phyloP scores from a whole-genome alignment of 2,113 vertebrate species.

The Campylomormyrus numenius region DNA sequence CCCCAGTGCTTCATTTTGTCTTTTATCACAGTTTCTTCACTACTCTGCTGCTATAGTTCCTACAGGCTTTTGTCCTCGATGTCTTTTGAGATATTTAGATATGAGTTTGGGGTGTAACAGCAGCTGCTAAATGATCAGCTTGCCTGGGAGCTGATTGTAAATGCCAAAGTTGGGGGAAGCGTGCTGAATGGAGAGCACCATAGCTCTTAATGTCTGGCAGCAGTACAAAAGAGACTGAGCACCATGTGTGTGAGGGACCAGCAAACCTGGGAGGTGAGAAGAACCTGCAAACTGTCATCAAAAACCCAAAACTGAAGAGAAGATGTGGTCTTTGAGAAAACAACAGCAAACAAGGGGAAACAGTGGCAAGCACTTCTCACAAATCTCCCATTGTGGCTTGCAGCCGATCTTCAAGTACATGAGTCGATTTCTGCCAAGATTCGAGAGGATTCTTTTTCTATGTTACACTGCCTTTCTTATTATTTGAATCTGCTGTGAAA shows the following conservation, averaged over 20 bases:
- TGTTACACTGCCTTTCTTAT: neutral
- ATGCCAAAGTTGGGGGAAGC: neutral
- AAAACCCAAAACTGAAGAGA: neutral
- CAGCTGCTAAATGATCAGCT: neutral
- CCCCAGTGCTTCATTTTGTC: neutral
- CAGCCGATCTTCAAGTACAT: neutral
- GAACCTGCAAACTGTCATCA: neutral
- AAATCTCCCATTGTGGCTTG: neutral
- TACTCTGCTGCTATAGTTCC: neutral
- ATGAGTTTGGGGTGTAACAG: neutral
- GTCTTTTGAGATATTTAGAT: neutral
- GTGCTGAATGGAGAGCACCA: neutral
- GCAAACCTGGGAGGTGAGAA: neutral
- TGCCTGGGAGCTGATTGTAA: neutral
- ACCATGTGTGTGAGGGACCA: neutral
- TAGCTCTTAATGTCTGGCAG: neutral
- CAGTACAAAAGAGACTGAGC: neutral
- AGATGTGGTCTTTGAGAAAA: neutral
- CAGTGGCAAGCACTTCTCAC: neutral
- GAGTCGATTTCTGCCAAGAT: neutral
- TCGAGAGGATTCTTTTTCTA: neutral
- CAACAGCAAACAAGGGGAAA: neutral
- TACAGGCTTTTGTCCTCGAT: neutral
- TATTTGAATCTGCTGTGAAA: neutral
- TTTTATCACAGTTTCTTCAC: neutral